Conservation (phyloP, 2,888 invertebrate species). For the Drosophila hamatofila region DNA sequence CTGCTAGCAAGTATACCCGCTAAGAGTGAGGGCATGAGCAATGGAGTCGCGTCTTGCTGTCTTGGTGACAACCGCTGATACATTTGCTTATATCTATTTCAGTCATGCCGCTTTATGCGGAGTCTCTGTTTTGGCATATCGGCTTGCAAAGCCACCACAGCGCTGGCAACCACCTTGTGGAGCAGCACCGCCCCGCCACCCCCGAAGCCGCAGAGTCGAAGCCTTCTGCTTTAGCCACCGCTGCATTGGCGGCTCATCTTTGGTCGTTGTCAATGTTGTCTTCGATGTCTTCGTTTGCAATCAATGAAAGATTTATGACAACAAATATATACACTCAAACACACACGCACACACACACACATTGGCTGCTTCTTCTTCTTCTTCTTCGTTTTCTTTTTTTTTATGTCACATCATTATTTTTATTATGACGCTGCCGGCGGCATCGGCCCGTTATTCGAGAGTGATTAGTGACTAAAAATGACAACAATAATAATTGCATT, state of each 20-base stretch:
- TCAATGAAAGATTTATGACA: slow-evolving; percentile 79
- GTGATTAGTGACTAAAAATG: slow-evolving; percentile 74
- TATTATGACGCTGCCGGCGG: slow-evolving; percentile 72
- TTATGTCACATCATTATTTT: slow-evolving; percentile 80
- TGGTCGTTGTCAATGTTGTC: slow-evolving; percentile 61
- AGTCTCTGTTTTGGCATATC: slow-evolving; percentile 61
- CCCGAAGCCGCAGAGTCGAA: neutral
- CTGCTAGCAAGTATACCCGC: slow-evolving; percentile 1
- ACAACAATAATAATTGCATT: slow-evolving; percentile 63
- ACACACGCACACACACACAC: slow-evolving; percentile 8
- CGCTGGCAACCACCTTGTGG: slow-evolving; percentile 28
- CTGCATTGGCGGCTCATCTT: slow-evolving; percentile 50
- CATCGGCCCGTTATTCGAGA: slow-evolving; percentile 70
- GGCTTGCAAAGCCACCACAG: slow-evolving; percentile 37
- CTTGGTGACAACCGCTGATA: slow-evolving; percentile 45
- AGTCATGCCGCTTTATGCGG: slow-evolving; percentile 61
- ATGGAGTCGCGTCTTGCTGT: slow-evolving; percentile 29
- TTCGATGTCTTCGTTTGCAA: slow-evolving; percentile 78
- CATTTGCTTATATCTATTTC: slow-evolving; percentile 74
- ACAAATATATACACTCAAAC: slow-evolving; percentile 23
- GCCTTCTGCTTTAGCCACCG: slow-evolving; percentile 10
- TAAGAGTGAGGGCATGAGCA: slow-evolving; percentile 19
- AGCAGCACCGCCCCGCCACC: neutral
- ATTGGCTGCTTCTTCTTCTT: slow-evolving; percentile 10
- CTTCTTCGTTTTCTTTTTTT: slow-evolving; percentile 31